Evolutionary conservation across 2,113 vertebrate genomes (phyloP).

Genomic region (Hemiscyllium ocellatum): DNA sequence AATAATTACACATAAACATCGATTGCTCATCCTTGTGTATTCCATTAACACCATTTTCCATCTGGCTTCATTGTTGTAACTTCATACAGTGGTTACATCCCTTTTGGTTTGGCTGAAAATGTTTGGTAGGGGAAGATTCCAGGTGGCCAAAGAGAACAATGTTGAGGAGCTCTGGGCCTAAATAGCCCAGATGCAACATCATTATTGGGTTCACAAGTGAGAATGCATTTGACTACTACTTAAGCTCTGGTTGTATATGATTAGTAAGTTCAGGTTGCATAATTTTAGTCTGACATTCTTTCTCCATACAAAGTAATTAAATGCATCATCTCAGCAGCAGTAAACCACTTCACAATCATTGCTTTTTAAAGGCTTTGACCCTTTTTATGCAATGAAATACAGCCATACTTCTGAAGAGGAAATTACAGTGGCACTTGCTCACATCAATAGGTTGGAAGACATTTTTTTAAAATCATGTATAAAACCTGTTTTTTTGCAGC

Average conservation of each 20-base stretch:
- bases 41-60: background rate
- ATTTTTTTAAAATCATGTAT: background rate
- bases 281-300: background rate
- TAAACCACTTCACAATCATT: background rate
- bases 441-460: background rate
- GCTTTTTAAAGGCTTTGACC: background rate
- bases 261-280: background rate
- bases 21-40: background rate
- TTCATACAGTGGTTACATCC: background rate
- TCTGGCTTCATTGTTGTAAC: background rate
- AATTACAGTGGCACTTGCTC: background rate
- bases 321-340: background rate
- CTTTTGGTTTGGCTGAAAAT: background rate
- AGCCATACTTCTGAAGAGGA: background rate
- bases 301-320: background rate
- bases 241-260: background rate
- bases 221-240: background rate
- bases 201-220: too few relatives aligned
- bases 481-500: too few relatives aligned
- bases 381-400: background rate
- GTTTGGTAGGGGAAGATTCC: background rate
- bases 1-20: background rate
- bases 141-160: background rate
- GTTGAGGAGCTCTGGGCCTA: background rate
- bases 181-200: background rate